phyloP scores from a whole-genome alignment of 2,888 invertebrate genomes.

The Cheilosia vulpina region DNA sequence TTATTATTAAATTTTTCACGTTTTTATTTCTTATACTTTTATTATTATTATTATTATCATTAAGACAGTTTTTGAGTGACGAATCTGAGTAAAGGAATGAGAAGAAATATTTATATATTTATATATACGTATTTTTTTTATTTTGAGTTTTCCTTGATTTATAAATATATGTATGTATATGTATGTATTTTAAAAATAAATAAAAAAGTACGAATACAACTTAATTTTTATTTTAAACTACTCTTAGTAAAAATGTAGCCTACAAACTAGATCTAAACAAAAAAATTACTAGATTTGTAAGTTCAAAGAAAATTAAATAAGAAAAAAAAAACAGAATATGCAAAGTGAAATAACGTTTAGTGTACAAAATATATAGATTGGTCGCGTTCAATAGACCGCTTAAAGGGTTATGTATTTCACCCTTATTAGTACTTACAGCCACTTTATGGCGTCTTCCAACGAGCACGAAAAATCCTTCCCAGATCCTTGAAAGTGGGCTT shows the following conservation, averaged over 20 bases:
- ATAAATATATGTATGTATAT: conserved; percentile 40
- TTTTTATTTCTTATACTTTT: conserved; percentile 28
- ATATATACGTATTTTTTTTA: conserved; percentile 58
- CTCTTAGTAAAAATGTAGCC: conserved; percentile 54
- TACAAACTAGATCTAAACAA: conserved; percentile 36
- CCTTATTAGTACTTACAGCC: no score
- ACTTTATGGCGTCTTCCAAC: no score
- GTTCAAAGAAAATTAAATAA: conserved; percentile 44
- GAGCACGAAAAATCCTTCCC: no score
- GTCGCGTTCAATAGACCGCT: no score
- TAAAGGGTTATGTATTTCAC: no score
- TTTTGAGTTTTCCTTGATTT: conserved; percentile 48
- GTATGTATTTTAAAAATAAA: conserved; percentile 49
- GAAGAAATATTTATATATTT: conserved; percentile 57
- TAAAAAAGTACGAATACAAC: conserved; percentile 21
- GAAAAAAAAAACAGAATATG: conserved; percentile 23
- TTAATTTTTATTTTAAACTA: conserved; percentile 46
- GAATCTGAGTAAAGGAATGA: conserved; percentile 14
- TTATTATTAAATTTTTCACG: conserved; percentile 45
- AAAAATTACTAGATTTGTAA: conserved; percentile 64
- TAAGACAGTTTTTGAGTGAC: conserved; percentile 56
- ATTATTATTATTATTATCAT: conserved; percentile 34
- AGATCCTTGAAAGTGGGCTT: no score
- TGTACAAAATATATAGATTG: no score
- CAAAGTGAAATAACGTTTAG: conserved; percentile 44